phyloP scores from a whole-genome alignment of 2,888 invertebrate species.

The Drosophila algonquin region DNA sequence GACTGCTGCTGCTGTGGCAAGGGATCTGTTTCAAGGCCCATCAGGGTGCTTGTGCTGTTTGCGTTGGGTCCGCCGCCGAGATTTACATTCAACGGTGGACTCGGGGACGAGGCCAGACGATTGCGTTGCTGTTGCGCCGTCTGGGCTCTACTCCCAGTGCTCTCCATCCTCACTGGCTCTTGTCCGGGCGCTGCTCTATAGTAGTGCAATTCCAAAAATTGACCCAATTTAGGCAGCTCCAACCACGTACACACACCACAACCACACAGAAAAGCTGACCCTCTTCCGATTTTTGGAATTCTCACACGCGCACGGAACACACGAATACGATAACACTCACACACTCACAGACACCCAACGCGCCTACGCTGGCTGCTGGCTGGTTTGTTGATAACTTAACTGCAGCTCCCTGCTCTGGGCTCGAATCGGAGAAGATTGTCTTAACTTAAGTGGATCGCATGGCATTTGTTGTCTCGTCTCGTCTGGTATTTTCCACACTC shows the following conservation, averaged over 20 bases:
- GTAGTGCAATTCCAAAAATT: conserved; percentile 17
- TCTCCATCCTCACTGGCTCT: conserved; percentile 1
- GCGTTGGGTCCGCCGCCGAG: conserved; percentile 67
- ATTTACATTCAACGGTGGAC: conserved; percentile 56
- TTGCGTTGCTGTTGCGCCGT: conserved; percentile 51
- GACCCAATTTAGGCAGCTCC: conserved; percentile 65
- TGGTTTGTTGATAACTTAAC: conserved; percentile 32
- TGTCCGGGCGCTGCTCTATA: conserved; percentile 12
- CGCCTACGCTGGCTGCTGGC: conserved; percentile 23
- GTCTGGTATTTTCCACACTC: conserved; percentile 42
- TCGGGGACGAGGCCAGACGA: conserved; percentile 51
- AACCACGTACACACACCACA: conserved; percentile 57
- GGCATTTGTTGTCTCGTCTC: conserved; percentile 24
- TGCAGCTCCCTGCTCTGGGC: conserved; percentile 10
- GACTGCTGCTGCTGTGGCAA: conserved; percentile 17
- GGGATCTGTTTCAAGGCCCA: conserved; percentile 19
- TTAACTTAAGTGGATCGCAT: conserved; percentile 38
- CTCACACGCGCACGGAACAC: conserved; percentile 14
- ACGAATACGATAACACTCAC: conserved; percentile 2
- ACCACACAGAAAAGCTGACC: conserved; percentile 24
- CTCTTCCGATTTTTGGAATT: conserved; percentile 16
- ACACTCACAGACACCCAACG: neutral
- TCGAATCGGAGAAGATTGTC: conserved; percentile 35
- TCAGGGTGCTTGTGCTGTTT: conserved; percentile 32
- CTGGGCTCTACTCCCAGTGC: conserved; percentile 7